A percentile compares a stretch with the other conserved stretches of the same genome.
Evolutionary conservation across 2,888 invertebrate species (phyloP).

Genomic region (Acrobasis consociella): DNA sequence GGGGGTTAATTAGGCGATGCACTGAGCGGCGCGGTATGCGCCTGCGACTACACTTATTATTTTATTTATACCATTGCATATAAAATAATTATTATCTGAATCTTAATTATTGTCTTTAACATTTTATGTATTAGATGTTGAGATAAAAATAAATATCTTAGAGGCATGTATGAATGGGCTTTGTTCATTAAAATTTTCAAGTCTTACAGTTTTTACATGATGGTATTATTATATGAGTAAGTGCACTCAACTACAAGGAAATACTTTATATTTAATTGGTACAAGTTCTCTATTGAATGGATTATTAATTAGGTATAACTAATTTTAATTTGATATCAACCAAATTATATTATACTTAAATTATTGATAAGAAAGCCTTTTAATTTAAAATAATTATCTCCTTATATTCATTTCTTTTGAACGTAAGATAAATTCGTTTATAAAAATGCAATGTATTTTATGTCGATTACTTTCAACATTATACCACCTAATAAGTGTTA

Average conservation of each 20-base stretch:
- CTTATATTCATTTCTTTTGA: background rate
- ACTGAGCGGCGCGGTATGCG: constrained; percentile 49
- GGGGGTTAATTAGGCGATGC: constrained; percentile 70
- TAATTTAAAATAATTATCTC: constrained; percentile 2
- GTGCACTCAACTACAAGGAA: no score
- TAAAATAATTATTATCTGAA: constrained; percentile 63
- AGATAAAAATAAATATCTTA: constrained; percentile 61
- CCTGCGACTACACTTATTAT: constrained; percentile 43
- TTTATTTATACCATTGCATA: constrained; percentile 55
- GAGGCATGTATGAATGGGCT: constrained; percentile 53
- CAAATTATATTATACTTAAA: no score
- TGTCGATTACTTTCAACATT: constrained; percentile 45
- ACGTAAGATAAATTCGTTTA: constrained; percentile 26
- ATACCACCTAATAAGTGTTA: constrained; percentile 52
- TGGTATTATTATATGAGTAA: no score
- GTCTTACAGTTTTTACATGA: no score
- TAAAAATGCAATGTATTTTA: constrained; percentile 33
- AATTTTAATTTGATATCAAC: no score
- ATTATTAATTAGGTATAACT: no score
- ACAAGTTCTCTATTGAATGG: no score
- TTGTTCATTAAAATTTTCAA: constrained; percentile 40
- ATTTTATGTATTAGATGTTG: constrained; percentile 61
- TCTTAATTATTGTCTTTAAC: constrained; percentile 54
- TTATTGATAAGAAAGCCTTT: background rate
- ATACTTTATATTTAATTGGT: no score